Percentiles rank a stretch among this genome's conserved stretches.
phyloP scores from a whole-genome alignment of 37 sponge, comb jelly and placozoan genomes.

The Trichoplax adhaerens region DNA sequence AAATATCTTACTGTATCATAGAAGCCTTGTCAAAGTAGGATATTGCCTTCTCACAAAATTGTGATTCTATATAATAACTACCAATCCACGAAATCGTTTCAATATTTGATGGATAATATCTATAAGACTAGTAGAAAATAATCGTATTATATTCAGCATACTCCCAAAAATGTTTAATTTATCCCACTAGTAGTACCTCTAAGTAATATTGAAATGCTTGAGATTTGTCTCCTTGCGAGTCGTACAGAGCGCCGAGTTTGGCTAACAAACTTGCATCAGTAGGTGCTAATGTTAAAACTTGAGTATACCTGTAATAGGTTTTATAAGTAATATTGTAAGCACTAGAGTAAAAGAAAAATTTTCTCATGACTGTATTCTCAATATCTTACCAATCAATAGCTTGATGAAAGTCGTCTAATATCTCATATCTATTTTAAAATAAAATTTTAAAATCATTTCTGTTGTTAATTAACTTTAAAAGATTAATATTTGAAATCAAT shows the following conservation, averaged over 20 bases:
- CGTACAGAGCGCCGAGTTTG: constrained; percentile 75
- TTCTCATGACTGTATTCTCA: not conserved
- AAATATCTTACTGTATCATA: constrained; percentile 44
- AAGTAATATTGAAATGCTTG: constrained; percentile 83
- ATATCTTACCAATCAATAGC: constrained; percentile 56
- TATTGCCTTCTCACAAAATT: constrained; percentile 81
- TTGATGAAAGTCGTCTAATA: constrained; percentile 41
- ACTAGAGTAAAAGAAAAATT: not conserved
- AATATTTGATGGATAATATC: constrained; percentile 87
- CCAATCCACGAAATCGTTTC: constrained; percentile 92
- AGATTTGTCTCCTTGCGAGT: constrained; percentile 55
- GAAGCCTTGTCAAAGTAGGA: constrained; percentile 81
- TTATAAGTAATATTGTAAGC: no score
- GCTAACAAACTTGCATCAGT: constrained; percentile 74
- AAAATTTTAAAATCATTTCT: no score
- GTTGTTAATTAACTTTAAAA: no score
- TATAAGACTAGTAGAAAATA: constrained; percentile 40
- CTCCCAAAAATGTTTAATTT: not conserved
- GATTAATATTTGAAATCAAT: no score
- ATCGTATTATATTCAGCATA: not conserved
- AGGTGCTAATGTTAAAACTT: constrained; percentile 78
- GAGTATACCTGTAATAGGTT: constrained; percentile 45
- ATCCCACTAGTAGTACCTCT: constrained; percentile 28
- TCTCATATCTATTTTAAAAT: constrained; percentile 30
- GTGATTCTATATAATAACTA: constrained; percentile 86